A percentile compares a stretch with the other conserved stretches of the same genome.
These are phyloP conservation scores for Fissipunctia ypsillon DNA, from an alignment of 2,888 invertebrate genomes.

Conservation along the genomic window DNA sequence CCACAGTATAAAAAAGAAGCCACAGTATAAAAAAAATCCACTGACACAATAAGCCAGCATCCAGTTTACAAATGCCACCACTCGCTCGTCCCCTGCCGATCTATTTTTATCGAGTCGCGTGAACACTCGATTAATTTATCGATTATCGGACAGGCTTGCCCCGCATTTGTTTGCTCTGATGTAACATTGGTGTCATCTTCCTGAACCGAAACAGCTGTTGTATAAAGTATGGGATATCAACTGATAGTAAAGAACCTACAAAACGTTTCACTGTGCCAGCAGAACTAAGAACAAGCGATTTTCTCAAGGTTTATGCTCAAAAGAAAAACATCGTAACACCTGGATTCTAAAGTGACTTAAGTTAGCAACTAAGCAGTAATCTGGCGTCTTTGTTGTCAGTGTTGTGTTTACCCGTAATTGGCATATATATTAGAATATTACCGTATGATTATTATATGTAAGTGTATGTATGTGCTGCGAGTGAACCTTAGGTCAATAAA, in stretches of 20 bases:
- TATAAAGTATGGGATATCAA: background rate
- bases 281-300: background rate
- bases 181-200: slow-evolving; percentile 47
- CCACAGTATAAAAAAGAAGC: slow-evolving; percentile 39
- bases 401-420: too few relatives aligned
- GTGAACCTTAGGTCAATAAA: too few relatives aligned
- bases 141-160: slow-evolving; percentile 60
- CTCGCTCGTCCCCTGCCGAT: slow-evolving; percentile 40
- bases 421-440: too few relatives aligned
- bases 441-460: too few relatives aligned
- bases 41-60: slow-evolving; percentile 50
- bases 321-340: background rate
- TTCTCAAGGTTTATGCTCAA: background rate
- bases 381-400: too few relatives aligned
- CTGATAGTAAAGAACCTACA: background rate
- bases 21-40: slow-evolving; percentile 36
- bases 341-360: too few relatives aligned
- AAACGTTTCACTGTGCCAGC: background rate
- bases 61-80: slow-evolving; percentile 42
- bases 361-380: too few relatives aligned
- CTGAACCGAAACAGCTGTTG: slow-evolving; percentile 28
- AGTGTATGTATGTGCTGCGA: too few relatives aligned
- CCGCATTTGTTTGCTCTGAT: slow-evolving; percentile 56
- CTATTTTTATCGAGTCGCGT: slow-evolving; percentile 66
- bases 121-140: slow-evolving; percentile 68